These are phyloP conservation scores for Centropyge bicolor DNA, from an alignment of 2,797 vertebrate species.

Conservation along the genomic window DNA sequence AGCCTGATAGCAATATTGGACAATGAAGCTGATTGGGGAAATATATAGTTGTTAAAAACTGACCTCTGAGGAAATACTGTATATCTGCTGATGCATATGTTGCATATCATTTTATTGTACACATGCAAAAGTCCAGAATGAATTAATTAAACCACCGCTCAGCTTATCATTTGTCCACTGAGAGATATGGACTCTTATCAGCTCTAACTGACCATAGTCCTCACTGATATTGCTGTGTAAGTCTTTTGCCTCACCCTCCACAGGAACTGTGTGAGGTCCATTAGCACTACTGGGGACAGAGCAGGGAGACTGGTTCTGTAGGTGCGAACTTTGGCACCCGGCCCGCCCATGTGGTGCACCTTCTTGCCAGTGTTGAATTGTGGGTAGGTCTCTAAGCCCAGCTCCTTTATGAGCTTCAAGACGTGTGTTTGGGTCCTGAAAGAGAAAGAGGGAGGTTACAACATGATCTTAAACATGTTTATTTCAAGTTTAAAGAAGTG, in stretches of 20 bases:
- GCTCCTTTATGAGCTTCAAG: conserved; percentile 82
- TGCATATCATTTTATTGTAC: neutral
- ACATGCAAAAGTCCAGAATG: neutral
- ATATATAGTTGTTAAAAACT: conserved; percentile 3
- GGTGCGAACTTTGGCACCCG: conserved; percentile 69
- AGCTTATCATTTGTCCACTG: neutral
- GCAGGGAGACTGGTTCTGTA: conserved; percentile 79
- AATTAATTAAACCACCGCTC: conserved; percentile 1
- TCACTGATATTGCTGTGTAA: neutral
- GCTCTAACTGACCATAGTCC: conserved; percentile 1
- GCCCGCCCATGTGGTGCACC: conserved; percentile 80
- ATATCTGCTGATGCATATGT: neutral
- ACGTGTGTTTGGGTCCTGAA: conserved; percentile 82
- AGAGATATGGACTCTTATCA: conserved; percentile 16
- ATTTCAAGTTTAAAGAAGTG: neutral
- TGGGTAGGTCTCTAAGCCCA: conserved; percentile 78
- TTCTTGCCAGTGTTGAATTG: conserved; percentile 83
- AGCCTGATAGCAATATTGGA: neutral
- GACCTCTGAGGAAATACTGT: conserved; percentile 2
- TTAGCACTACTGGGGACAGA: conserved; percentile 69
- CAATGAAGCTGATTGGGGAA: conserved; percentile 1
- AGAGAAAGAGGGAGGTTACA: conserved; percentile 12
- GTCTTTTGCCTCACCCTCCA: conserved; percentile 76
- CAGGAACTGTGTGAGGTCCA: conserved; percentile 79
- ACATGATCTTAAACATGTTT: conserved; percentile 4